Conservation (phyloP, 2,797 vertebrate species). For the Molossus molossus region DNA sequence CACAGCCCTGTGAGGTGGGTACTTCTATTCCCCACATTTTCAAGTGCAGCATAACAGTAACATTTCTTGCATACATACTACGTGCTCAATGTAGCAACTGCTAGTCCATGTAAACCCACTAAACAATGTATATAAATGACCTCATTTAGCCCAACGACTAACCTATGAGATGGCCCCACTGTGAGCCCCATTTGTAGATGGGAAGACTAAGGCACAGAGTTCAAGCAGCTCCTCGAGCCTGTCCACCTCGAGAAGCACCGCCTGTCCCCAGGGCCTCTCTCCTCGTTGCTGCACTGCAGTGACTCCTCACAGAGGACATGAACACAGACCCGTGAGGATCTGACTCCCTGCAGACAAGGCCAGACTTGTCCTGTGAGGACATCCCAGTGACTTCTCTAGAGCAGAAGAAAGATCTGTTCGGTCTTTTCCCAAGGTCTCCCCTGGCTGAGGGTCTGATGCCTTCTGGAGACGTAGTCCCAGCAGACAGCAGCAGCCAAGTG, state of each 20-base stretch:
- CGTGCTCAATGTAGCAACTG: not conserved
- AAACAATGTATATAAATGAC: not conserved
- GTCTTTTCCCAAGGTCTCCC: not conserved
- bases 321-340: fast-evolving
- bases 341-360: not conserved
- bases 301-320: not conserved
- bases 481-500: not conserved
- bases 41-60: not conserved
- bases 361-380: not conserved
- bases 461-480: not conserved
- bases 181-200: not conserved
- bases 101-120: not conserved
- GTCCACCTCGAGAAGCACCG: not conserved
- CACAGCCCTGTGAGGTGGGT: not conserved
- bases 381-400: not conserved
- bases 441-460: not conserved
- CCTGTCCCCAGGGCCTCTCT: not conserved
- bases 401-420: not conserved
- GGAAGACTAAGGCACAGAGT: not conserved
- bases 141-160: constrained; percentile 18
- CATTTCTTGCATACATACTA: not conserved
- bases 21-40: not conserved
- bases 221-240: not conserved
- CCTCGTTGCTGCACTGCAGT: fast-evolving
- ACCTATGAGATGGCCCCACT: not conserved